Conservation (phyloP, 1,140 invertebrate genomes). For the Aphis craccivora region DNA sequence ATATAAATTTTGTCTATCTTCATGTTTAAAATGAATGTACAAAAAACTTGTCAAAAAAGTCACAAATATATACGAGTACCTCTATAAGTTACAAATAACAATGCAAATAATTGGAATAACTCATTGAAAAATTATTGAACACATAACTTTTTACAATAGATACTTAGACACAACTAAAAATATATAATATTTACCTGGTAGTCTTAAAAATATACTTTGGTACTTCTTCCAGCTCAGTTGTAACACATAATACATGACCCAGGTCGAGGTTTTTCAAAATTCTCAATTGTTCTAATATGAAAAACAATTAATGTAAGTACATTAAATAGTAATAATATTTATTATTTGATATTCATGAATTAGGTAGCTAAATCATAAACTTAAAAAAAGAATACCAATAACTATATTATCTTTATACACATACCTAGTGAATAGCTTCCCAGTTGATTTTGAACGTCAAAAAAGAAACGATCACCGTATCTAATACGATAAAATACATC, state of each 20-base stretch:
- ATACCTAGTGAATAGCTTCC: slow-evolving; percentile 77
- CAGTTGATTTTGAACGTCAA: slow-evolving; percentile 74
- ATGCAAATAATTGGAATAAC: background rate
- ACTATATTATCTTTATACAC: slow-evolving; percentile 55
- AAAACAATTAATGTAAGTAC: no score
- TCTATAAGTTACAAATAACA: background rate
- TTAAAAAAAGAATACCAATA: background rate
- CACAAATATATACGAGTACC: no score
- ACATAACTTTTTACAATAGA: background rate
- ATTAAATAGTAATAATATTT: background rate
- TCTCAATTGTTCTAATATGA: background rate
- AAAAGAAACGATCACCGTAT: slow-evolving; percentile 82
- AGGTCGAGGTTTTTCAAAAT: background rate
- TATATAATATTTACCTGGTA: background rate
- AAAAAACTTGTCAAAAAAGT: no score
- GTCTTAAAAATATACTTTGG: background rate
- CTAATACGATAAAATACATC: slow-evolving; percentile 82
- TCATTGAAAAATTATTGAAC: background rate
- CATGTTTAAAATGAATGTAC: no score
- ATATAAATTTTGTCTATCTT: no score
- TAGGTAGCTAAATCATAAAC: background rate
- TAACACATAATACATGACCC: background rate
- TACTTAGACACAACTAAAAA: background rate
- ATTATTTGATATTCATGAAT: background rate
- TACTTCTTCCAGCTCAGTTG: background rate